Base-by-base conservation (phyloP, 2,113 vertebrate genomes). In the Notarius quadriscutis region DNA sequence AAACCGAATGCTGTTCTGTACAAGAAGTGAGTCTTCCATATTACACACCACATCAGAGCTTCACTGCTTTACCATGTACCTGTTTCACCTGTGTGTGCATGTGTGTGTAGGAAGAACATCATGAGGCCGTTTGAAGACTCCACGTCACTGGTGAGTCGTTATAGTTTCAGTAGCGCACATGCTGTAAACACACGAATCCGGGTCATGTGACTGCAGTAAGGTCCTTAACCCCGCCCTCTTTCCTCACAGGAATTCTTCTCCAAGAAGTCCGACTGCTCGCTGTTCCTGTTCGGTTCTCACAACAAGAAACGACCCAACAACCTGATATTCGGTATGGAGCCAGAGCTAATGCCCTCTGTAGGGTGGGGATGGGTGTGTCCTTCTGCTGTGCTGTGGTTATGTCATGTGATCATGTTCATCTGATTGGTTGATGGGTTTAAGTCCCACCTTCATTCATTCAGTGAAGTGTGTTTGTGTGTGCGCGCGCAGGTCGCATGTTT, bases 271-370 rank as follows among this genome's bases (percentile, higher is more conserved):
- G 97, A 99, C 91, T 97, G 97, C 87, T 99, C 98, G 60, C 93
- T 99, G 88, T 99, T 99, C 93, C 92, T 99, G 86, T 99, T 99
- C 84, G 98, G 97, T 7, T 99, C 97, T 48, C 98, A 99, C 93
- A 99, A 98, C 93, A 99, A 99, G 95, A 99, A 99, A 92, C 91
- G 98, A 6, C 98, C 98, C 71, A 96, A 99, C 92, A 99, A 99
- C 89, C 88, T 99, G 25, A 94, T 98, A 84, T 95, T 99, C 93
- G 98, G 98, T 99, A 94, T 93, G 83, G n/a, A 88, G 57, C 63
- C 20, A 0, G 14, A 22, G 5, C 50, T 7, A 53, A 30, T n/a
- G 50, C 80, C 41, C 69, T 71, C 1, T 30, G 65, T 69, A 69
- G 27, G 30, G 67, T 65, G 63, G 25, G 34, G 34, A 41, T 41